These are phyloP conservation scores for Chaetophractus vellerosus DNA, from an alignment of 2,797 vertebrate species.

Conservation along the genomic window DNA sequence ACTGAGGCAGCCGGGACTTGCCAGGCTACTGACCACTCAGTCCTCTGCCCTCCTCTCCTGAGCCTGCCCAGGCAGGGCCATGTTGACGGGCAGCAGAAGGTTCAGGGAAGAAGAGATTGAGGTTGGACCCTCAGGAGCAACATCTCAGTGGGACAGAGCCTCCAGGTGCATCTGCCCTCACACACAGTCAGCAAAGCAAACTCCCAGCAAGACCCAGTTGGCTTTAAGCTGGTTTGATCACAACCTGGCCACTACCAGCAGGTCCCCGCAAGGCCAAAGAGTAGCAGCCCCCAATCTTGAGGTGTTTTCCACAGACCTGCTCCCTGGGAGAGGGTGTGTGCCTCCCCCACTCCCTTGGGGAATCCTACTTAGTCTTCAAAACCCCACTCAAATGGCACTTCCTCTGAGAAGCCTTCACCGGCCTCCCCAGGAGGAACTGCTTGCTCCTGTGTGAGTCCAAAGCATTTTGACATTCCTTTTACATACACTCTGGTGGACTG, in stretches of 20 bases:
- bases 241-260: background rate
- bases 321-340: background rate
- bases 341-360: background rate
- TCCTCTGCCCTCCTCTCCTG: background rate
- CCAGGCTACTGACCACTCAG: background rate
- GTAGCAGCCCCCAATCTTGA: background rate
- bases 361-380: constrained; percentile 6
- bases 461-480: background rate
- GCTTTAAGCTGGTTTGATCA: background rate
- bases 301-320: background rate
- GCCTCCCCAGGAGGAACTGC: background rate
- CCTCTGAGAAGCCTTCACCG: background rate
- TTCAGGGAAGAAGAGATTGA: background rate
- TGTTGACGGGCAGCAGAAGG: background rate
- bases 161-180: background rate
- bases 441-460: background rate
- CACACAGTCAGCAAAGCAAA: background rate
- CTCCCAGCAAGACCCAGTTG: background rate
- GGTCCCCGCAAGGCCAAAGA: background rate
- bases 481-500: background rate
- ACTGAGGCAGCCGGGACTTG: background rate
- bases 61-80: background rate
- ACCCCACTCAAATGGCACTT: constrained; percentile 19
- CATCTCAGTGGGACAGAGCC: background rate
- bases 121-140: background rate